Evolutionary conservation across 2,888 invertebrate genomes (phyloP), one percentile per base, ranked within the genome.

Genomic region (Allophyes oxyacanthae): DNA sequence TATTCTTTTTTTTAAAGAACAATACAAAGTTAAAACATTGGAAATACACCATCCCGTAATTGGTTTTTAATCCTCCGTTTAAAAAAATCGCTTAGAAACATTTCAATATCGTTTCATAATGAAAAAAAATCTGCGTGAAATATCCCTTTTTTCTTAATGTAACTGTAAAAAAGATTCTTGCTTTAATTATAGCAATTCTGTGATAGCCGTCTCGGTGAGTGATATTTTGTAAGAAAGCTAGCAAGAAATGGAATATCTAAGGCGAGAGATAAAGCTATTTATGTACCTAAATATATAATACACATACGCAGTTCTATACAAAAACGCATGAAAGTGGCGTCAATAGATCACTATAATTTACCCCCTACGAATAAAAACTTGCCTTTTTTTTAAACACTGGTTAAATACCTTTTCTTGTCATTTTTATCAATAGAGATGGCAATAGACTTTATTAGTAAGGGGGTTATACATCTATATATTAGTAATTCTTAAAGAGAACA

Each of bases 241-340:
- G 43, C 51, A 57, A 64, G 65, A 63, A 68, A 54, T 64, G 58
- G 15, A 67, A 59, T 50, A 44, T 50, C 53, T 57, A 40, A 53
- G 42, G 54, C 53, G 52, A 65, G 68, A 74, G 20, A 75, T 32
- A 74, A 72, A 68, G 75, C 59, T 65, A n/a, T n/a, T n/a, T n/a
- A n/a, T n/a, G n/a, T n/a, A n/a, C n/a, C n/a, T n/a, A n/a, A n/a
- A n/a, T 20, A 20, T 20, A 20, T 20, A 4, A 20, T 3, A 20
- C 4, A 20, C 20, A 20, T 20, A 4, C 20, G 4, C 20, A 20
- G 20, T 20, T 20, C 20, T 4, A 2, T 20, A 20, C n/a, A n/a
- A n/a, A n/a, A n/a, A n/a, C n/a, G n/a, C n/a, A n/a, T n/a, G n/a
- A n/a, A n/a, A n/a, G n/a, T n/a, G n/a, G n/a, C n/a, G n/a, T n/a